Evolutionary conservation across 1,140 invertebrate genomes (phyloP).

Genomic region (Pseudachorutes palmiensis): DNA sequence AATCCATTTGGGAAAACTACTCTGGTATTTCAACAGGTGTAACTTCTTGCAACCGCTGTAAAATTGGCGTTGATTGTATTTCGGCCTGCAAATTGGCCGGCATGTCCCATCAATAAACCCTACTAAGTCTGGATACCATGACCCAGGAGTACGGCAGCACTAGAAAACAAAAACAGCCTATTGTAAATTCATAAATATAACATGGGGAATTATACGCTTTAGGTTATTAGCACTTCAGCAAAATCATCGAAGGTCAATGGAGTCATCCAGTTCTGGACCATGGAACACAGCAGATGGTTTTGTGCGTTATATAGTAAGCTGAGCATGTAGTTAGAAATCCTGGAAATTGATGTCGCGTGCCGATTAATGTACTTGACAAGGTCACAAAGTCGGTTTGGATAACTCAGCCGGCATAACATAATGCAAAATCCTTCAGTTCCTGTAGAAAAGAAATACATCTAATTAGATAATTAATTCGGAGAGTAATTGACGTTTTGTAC

Average conservation of each 20-base stretch:
- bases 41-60: constrained; percentile 20
- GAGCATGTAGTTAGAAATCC: neutral
- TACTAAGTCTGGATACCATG: constrained; percentile 17
- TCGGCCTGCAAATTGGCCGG: constrained; percentile 15
- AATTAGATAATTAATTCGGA: neutral
- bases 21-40: constrained; percentile 18
- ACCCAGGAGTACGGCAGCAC: neutral
- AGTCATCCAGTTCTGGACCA: neutral
- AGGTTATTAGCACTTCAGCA: neutral
- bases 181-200: neutral
- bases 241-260: neutral
- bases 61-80: constrained; percentile 7
- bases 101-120: constrained; percentile 23
- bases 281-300: neutral
- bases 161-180: neutral
- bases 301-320: neutral
- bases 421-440: constrained; percentile 8
- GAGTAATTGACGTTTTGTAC: neutral
- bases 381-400: neutral
- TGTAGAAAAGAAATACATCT: neutral
- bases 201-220: neutral
- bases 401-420: neutral
- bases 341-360: neutral
- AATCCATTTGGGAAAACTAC: constrained; percentile 16
- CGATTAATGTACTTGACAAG: neutral